Evolutionary conservation across 2,888 invertebrate species (phyloP).

Genomic region (Cryptosula pallasiana): DNA sequence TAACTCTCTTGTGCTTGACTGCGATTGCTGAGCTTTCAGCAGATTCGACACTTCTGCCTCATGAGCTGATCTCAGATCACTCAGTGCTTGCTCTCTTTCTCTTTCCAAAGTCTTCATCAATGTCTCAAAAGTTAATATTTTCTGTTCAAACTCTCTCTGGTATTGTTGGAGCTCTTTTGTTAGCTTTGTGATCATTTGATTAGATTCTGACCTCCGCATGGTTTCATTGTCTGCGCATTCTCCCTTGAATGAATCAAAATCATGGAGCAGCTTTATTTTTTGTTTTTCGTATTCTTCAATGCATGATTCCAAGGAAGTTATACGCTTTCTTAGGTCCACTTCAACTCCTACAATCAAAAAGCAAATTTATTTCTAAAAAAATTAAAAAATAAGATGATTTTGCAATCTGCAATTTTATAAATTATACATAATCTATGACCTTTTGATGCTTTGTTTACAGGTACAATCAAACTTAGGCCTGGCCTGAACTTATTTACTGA

Average conservation of each 20-base stretch:
- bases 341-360: slow-evolving; percentile 29
- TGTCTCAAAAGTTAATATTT: slow-evolving; percentile 37
- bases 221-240: slow-evolving; percentile 38
- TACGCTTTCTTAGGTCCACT: slow-evolving; percentile 33
- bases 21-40: slow-evolving; percentile 32
- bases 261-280: slow-evolving; percentile 34
- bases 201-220: slow-evolving; percentile 38
- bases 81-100: slow-evolving; percentile 38
- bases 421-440: too few species aligned
- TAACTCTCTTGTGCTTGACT: slow-evolving; percentile 38
- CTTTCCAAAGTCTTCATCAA: slow-evolving; percentile 37
- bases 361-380: neutral
- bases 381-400: too few species aligned
- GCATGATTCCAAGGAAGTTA: slow-evolving; percentile 37
- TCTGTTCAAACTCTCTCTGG: slow-evolving; percentile 46
- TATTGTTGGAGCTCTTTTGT: slow-evolving; percentile 43
- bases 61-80: slow-evolving; percentile 38
- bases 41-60: slow-evolving; percentile 40
- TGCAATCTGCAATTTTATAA: too few species aligned
- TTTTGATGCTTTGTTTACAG: too few species aligned
- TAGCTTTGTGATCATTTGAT: slow-evolving; percentile 39
- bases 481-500: too few species aligned
- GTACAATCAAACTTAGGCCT: too few species aligned
- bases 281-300: slow-evolving; percentile 39
- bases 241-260: slow-evolving; percentile 40